These are phyloP conservation scores for Pterostichus niger DNA, from an alignment of 2,888 invertebrate genomes.

Conservation along the genomic window DNA sequence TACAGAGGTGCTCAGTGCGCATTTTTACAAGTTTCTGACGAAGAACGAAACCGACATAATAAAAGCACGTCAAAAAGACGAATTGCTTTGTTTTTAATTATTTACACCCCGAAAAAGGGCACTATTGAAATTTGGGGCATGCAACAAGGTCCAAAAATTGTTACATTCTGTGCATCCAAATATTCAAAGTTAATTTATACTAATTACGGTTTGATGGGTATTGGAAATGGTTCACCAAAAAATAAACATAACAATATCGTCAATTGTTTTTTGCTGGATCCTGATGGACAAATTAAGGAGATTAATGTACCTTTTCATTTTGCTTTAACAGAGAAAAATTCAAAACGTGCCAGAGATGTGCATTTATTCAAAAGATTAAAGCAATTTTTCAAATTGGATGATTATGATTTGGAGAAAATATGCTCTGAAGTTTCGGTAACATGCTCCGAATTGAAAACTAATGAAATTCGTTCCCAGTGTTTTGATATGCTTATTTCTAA, in stretches of 20 bases:
- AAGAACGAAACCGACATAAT: conserved; percentile 74
- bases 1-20: conserved; percentile 97
- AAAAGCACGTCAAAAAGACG: conserved; percentile 71
- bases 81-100: conserved; percentile 90
- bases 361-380: conserved; percentile 90
- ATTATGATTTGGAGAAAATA: conserved; percentile 78
- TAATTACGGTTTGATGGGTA: conserved; percentile 89
- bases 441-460: conserved; percentile 84
- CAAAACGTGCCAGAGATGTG: conserved; percentile 91
- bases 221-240: conserved; percentile 79
- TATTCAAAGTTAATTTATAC: conserved; percentile 89
- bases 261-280: conserved; percentile 87
- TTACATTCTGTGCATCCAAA: conserved; percentile 94
- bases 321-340: conserved; percentile 92
- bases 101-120: conserved; percentile 95
- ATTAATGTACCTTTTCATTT: conserved; percentile 94
- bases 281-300: conserved; percentile 90
- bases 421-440: conserved; percentile 79
- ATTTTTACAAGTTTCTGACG: conserved; percentile 91
- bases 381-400: conserved; percentile 82
- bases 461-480: conserved; percentile 85
- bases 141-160: conserved; percentile 93
- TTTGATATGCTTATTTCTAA: conserved; percentile 85
- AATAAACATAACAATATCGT: conserved; percentile 79
- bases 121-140: conserved; percentile 95